Percentiles rank a stretch among this genome's conserved stretches.
phyloP scores from a whole-genome alignment of 2,113 vertebrate genomes.

The Camelus dromedarius region DNA sequence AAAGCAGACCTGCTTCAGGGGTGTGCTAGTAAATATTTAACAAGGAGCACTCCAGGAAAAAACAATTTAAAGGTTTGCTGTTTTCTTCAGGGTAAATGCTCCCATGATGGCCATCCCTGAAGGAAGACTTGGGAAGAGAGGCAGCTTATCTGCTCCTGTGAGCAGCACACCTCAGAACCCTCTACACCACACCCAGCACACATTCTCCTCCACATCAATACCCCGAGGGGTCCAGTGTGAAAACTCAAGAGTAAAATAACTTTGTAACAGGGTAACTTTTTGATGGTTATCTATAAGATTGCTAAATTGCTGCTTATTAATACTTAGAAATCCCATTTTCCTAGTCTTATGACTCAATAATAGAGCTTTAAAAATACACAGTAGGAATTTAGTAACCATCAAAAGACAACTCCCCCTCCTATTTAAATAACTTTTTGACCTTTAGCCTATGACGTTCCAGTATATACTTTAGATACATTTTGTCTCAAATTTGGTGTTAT shows the following conservation, averaged over 20 bases:
- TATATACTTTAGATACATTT: neutral
- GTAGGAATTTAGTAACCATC: constrained; percentile 39
- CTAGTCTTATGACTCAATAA: neutral
- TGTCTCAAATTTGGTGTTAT: neutral
- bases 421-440: constrained; percentile 22
- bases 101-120: neutral
- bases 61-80: neutral
- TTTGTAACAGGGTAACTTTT: neutral
- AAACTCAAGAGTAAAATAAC: neutral
- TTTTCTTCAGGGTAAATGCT: neutral
- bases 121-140: neutral
- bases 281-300: constrained; percentile 15
- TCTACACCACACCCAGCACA: too few species aligned
- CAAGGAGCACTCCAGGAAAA: neutral
- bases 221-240: neutral
- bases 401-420: neutral
- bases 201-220: neutral
- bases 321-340: constrained; percentile 26
- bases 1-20: neutral
- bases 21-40: constrained; percentile 17
- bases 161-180: neutral
- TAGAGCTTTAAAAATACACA: constrained; percentile 20
- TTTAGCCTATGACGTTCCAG: neutral
- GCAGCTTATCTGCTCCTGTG: accelerated
- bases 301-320: neutral